phyloP scores from a whole-genome alignment of 1,140 invertebrate genomes.

The Pissodes strobi region DNA sequence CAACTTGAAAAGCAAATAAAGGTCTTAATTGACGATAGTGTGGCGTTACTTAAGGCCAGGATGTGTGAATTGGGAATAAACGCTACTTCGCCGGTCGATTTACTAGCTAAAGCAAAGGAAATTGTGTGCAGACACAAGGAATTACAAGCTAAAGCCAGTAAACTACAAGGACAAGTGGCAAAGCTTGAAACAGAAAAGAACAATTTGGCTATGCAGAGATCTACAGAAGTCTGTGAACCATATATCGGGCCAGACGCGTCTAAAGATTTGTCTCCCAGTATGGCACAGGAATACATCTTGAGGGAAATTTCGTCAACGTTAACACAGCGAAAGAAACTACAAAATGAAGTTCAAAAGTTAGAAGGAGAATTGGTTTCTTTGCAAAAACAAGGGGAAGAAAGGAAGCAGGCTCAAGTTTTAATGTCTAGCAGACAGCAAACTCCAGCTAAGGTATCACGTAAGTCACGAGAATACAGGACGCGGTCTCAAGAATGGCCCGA shows the following conservation, averaged over 20 bases:
- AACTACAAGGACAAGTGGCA: conserved; percentile 78
- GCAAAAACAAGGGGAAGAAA: conserved; percentile 70
- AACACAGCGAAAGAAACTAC: conserved; percentile 77
- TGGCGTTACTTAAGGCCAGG: conserved; percentile 84
- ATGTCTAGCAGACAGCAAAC: conserved; percentile 38
- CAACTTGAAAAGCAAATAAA: conserved; percentile 91
- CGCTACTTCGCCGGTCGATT: conserved; percentile 77
- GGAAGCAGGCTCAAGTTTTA: conserved; percentile 60
- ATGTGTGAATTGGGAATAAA: conserved; percentile 90
- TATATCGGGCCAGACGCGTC: conserved; percentile 60
- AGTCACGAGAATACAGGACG: conserved; percentile 73
- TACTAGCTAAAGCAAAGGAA: conserved; percentile 88
- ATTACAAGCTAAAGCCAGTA: conserved; percentile 81
- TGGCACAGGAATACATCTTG: conserved; percentile 77
- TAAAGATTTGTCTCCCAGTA: conserved; percentile 64
- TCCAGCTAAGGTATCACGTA: conserved; percentile 57
- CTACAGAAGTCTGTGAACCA: conserved; percentile 72
- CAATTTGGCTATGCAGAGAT: conserved; percentile 67
- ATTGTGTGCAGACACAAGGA: conserved; percentile 91
- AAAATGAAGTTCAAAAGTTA: conserved; percentile 74
- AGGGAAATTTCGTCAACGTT: conserved; percentile 84
- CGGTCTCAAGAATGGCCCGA: conserved; percentile 89
- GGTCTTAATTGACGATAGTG: conserved; percentile 87
- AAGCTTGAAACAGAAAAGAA: conserved; percentile 72
- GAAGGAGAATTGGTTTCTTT: conserved; percentile 75